Conservation (phyloP, 2,113 vertebrate species). For the Chaetops frenatus region DNA sequence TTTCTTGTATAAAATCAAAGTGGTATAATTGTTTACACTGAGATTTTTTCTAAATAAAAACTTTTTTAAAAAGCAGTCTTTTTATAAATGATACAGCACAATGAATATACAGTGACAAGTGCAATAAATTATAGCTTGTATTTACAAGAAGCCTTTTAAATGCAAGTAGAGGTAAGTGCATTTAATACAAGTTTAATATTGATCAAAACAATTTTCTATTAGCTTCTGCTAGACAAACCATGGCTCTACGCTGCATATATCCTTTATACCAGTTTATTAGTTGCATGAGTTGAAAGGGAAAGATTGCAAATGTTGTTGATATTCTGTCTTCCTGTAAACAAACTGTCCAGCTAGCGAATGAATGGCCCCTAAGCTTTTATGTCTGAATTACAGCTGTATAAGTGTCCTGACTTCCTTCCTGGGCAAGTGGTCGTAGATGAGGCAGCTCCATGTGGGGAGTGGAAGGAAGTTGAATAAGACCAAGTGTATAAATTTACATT, state of each 20-base stretch:
- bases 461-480: not conserved
- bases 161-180: constrained; percentile 60
- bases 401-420: not conserved
- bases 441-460: not conserved
- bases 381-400: not conserved
- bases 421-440: not conserved
- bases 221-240: constrained; percentile 15
- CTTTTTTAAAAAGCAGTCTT: constrained; percentile 62
- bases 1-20: constrained; percentile 73
- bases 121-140: constrained; percentile 79
- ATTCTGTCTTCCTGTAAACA: constrained; percentile 29
- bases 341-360: not conserved
- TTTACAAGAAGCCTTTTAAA: constrained; percentile 73
- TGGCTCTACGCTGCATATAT: not conserved
- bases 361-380: not conserved
- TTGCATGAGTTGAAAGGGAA: not conserved
- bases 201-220: constrained; percentile 25
- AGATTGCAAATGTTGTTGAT: not conserved
- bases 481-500: not conserved
- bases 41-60: constrained; percentile 79
- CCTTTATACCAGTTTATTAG: not conserved
- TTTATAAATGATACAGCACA: constrained; percentile 70
- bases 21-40: constrained; percentile 80
- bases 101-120: constrained; percentile 69
- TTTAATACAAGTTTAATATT: constrained; percentile 59